Conservation (phyloP, 2,113 vertebrate genomes). For the Corythaixoides concolor region DNA sequence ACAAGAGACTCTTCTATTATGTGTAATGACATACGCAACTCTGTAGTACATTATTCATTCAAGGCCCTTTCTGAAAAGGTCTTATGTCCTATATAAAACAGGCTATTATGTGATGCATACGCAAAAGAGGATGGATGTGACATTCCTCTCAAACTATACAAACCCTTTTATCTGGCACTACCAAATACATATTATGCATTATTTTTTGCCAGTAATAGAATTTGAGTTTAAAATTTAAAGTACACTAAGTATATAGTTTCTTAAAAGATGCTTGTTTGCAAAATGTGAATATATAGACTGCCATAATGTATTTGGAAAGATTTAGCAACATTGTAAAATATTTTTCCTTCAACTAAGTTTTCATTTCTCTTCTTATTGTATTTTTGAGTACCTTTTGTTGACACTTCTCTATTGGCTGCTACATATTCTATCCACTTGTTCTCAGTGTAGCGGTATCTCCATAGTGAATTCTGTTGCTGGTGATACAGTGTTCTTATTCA, state of each 20-base stretch:
- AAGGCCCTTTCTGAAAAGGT: constrained; percentile 52
- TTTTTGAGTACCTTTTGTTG: not conserved
- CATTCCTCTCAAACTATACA: constrained; percentile 29
- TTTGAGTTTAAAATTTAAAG: not conserved
- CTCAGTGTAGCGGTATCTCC: not conserved
- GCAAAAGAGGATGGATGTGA: constrained; percentile 57
- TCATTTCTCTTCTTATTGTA: not conserved
- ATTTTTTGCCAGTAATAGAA: constrained; percentile 26
- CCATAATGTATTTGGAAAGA: not conserved
- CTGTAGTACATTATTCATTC: constrained; percentile 65
- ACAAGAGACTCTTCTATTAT: constrained; percentile 32
- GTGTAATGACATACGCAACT: constrained; percentile 19
- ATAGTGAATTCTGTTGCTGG: not conserved
- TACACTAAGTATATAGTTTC: not conserved
- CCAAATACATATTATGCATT: not conserved
- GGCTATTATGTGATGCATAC: constrained; percentile 63
- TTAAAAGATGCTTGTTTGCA: not conserved
- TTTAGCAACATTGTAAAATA: not conserved
- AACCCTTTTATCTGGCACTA: constrained; percentile 16
- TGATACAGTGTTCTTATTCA: not conserved
- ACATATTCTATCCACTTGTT: not conserved
- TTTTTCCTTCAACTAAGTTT: not conserved
- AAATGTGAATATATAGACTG: not conserved
- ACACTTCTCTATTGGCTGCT: not conserved
- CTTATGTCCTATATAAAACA: constrained; percentile 63